Evolutionary conservation across 2,797 vertebrate species (phyloP).

Genomic region (Salarias fasciatus): DNA sequence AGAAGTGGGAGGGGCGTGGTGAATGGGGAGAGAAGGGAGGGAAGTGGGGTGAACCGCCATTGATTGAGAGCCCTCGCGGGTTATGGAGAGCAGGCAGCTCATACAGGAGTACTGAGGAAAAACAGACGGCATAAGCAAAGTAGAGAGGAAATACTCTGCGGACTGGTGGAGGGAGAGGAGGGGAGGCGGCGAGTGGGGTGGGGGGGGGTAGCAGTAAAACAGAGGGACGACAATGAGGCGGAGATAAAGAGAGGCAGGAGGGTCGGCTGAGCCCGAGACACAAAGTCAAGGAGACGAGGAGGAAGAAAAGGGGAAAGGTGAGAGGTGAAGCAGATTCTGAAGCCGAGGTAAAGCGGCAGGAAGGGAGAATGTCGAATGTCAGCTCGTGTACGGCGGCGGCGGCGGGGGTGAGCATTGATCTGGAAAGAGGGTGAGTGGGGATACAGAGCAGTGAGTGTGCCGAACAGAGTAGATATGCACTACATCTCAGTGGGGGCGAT

Average conservation of each 20-base stretch:
- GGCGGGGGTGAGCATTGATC: slow-evolving; percentile 41
- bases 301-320: slow-evolving; percentile 16
- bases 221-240: slow-evolving; percentile 32
- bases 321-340: slow-evolving; percentile 46
- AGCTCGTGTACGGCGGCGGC: slow-evolving; percentile 28
- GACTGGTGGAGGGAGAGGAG: slow-evolving; percentile 7
- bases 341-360: slow-evolving; percentile 35
- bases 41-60: slow-evolving; percentile 63
- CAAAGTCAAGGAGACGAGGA: slow-evolving; percentile 50
- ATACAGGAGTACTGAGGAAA: slow-evolving; percentile 40
- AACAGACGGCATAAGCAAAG: slow-evolving; percentile 53
- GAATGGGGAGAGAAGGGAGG: not conserved
- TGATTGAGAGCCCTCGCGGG: slow-evolving; percentile 78
- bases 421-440: slow-evolving; percentile 44
- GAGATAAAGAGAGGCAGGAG: slow-evolving; percentile 29
- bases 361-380: slow-evolving; percentile 21
- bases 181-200: no score
- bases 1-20: slow-evolving; percentile 6
- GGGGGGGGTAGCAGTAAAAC: slow-evolving; percentile 53
- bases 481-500: slow-evolving; percentile 68
- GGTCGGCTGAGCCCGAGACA: slow-evolving; percentile 35
- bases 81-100: slow-evolving; percentile 59
- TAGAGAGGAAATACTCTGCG: slow-evolving; percentile 54
- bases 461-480: slow-evolving; percentile 51
- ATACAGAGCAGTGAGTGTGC: slow-evolving; percentile 37